These are phyloP conservation scores for Urocynchramus pylzowi DNA, from an alignment of 2,113 vertebrate genomes.

Conservation along the genomic window DNA sequence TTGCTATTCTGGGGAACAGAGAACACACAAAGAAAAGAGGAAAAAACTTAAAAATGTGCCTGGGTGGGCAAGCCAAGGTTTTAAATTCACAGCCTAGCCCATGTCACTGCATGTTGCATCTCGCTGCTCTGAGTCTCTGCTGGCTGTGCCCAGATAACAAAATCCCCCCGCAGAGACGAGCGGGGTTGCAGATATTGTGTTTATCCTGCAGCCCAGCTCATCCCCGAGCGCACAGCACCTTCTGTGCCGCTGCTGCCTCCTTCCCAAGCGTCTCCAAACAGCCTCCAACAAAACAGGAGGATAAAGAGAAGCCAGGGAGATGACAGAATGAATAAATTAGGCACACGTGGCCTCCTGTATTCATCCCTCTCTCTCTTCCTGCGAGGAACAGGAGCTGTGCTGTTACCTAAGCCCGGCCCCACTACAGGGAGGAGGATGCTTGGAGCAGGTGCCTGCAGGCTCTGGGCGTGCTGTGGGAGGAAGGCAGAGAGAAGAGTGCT, in stretches of 20 bases:
- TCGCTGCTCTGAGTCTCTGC: not conserved
- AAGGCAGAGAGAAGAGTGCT: not conserved
- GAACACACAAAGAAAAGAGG: not conserved
- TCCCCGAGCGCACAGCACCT: not conserved
- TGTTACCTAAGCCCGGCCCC: not conserved
- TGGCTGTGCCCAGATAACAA: not conserved
- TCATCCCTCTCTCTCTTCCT: not conserved
- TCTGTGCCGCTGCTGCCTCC: not conserved
- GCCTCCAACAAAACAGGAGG: not conserved
- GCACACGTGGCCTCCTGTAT: not conserved
- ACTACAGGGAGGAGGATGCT: not conserved
- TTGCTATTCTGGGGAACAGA: not conserved
- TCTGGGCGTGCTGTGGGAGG: not conserved
- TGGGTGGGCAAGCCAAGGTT: not conserved
- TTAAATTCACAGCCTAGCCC: not conserved
- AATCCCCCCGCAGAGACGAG: not conserved
- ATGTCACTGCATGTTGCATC: not conserved
- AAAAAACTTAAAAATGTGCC: not conserved
- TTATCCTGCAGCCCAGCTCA: constrained; percentile 1
- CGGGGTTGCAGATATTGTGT: not conserved
- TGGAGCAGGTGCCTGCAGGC: not conserved
- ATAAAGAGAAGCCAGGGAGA: not conserved
- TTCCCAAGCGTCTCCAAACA: not conserved
- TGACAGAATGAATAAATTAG: not conserved
- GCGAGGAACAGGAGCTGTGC: not conserved